phyloP scores from a whole-genome alignment of 2,797 vertebrate genomes.

The Anolis apletophallus region DNA sequence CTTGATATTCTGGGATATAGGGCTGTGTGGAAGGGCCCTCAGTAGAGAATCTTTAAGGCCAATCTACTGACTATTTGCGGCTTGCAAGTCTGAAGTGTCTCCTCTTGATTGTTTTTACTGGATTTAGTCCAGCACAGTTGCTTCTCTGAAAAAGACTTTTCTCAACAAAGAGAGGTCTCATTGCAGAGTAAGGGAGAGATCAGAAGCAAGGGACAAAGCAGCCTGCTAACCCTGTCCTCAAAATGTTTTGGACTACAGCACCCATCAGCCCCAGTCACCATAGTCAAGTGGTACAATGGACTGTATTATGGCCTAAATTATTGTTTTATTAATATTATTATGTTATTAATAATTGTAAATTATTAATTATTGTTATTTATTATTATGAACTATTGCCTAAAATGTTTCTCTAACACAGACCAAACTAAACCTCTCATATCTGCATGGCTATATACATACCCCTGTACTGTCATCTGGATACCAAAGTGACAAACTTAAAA shows the following conservation, averaged over 20 bases:
- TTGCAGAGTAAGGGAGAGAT: neutral
- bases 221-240: no score
- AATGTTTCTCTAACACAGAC: neutral
- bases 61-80: neutral
- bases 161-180: neutral
- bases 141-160: neutral
- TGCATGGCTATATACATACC: neutral
- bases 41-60: neutral
- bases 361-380: no score
- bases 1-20: no score
- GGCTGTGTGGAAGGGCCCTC: no score
- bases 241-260: neutral
- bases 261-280: neutral
- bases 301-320: no score
- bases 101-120: neutral
- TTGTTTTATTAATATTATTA: no score
- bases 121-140: neutral
- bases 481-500: neutral
- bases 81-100: neutral
- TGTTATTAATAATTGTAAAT: no score
- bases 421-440: neutral
- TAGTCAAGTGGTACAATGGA: neutral
- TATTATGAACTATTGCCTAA: no score
- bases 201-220: neutral
- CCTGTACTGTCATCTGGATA: neutral